These are phyloP conservation scores for Sericinus montela DNA, from an alignment of 2,888 invertebrate species.

Conservation along the genomic window DNA sequence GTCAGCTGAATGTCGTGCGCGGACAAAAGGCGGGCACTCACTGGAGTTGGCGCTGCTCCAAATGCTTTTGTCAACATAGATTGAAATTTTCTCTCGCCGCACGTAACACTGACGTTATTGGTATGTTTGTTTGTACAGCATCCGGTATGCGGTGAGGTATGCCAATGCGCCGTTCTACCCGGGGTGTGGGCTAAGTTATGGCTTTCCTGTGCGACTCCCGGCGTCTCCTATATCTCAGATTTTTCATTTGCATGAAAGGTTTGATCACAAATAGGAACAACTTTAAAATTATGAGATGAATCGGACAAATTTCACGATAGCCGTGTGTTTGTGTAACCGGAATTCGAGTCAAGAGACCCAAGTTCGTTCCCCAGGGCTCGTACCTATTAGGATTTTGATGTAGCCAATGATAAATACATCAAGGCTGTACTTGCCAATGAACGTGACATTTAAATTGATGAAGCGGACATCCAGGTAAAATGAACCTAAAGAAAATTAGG, in stretches of 20 bases:
- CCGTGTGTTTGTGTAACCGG: no score
- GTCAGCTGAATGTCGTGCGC: conserved; percentile 37
- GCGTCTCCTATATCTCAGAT: neutral
- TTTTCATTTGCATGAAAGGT: neutral
- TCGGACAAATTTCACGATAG: no score
- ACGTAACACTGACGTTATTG: conserved; percentile 32
- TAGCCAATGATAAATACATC: no score
- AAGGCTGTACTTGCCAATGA: no score
- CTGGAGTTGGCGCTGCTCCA: conserved; percentile 36
- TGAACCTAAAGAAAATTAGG: no score
- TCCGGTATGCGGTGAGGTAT: conserved; percentile 5
- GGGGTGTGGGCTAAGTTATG: conserved; percentile 3
- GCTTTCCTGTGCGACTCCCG: conserved; percentile 1
- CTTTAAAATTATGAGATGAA: no score
- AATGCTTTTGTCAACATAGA: conserved; percentile 36
- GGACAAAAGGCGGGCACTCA: conserved; percentile 27
- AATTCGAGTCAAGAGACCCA: no score
- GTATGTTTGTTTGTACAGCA: conserved; percentile 28
- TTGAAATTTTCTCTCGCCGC: conserved; percentile 36
- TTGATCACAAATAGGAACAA: neutral
- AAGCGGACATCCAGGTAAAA: no score
- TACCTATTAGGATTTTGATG: no score
- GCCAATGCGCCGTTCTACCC: neutral
- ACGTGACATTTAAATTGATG: no score
- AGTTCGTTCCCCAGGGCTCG: no score